Percentiles rank a stretch among this genome's conserved stretches.
Conservation (phyloP, 1,140 invertebrate species). For the Bombus haemorrhoidalis region DNA sequence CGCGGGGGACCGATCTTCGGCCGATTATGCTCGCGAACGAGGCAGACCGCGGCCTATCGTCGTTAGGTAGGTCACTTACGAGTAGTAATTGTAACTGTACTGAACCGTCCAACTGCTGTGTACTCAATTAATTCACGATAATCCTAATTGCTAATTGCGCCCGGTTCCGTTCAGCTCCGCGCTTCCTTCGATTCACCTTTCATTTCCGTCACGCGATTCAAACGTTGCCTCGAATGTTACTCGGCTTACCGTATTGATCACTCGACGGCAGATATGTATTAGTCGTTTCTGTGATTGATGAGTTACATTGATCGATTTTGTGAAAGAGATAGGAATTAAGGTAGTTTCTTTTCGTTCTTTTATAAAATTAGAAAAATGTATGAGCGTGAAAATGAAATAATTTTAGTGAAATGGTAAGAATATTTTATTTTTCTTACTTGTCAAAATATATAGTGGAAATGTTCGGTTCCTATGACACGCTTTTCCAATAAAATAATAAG, state of each 20-base stretch:
- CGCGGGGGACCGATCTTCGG: constrained; percentile 70
- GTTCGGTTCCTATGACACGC: too few relatives aligned
- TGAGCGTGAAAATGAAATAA: too few relatives aligned
- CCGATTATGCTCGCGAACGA: constrained; percentile 61
- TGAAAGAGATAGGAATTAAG: too few relatives aligned
- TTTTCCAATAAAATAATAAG: background rate
- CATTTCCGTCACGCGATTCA: constrained; percentile 4
- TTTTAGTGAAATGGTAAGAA: too few relatives aligned
- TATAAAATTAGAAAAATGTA: too few relatives aligned
- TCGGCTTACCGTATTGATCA: too few relatives aligned
- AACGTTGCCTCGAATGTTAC: background rate
- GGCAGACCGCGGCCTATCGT: constrained; percentile 5
- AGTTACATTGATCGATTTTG: too few relatives aligned
- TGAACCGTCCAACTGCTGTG: constrained; percentile 35
- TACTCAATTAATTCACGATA: constrained; percentile 81
- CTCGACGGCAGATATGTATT: too few relatives aligned
- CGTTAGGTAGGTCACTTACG: constrained; percentile 47
- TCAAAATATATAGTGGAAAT: too few relatives aligned
- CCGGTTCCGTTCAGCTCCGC: constrained; percentile 55
- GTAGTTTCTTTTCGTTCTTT: too few relatives aligned
- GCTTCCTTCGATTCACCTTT: constrained; percentile 1
- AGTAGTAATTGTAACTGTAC: constrained; percentile 73
- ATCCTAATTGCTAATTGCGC: constrained; percentile 81
- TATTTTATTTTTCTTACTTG: too few relatives aligned
- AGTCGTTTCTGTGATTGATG: too few relatives aligned